These are phyloP conservation scores for Ascidia mentula DNA, from an alignment of 23 tunicate genomes.

Conservation along the genomic window DNA sequence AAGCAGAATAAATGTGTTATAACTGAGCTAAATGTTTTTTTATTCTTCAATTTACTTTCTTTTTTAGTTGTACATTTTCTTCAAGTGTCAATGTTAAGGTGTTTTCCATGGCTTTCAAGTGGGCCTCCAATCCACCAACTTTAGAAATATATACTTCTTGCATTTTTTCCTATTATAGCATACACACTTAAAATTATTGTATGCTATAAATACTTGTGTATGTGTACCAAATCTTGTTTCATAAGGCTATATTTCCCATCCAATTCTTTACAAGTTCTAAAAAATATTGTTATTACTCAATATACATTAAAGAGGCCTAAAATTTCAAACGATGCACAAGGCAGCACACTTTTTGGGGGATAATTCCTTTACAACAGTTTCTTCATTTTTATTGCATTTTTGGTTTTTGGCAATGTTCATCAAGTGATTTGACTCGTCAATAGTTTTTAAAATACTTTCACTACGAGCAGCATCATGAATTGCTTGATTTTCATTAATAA, in stretches of 20 bases:
- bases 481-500: slow-evolving; percentile 65
- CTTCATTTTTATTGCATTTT: not conserved
- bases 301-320: too few relatives aligned
- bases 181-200: too few relatives aligned
- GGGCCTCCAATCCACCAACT: slow-evolving; percentile 56
- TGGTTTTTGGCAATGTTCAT: not conserved
- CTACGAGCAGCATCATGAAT: slow-evolving; percentile 56
- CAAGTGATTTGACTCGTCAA: slow-evolving; percentile 18
- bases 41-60: not conserved
- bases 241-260: too few relatives aligned
- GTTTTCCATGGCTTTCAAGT: slow-evolving; percentile 23
- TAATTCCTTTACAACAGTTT: not conserved
- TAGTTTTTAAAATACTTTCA: slow-evolving; percentile 36
- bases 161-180: slow-evolving; percentile 6
- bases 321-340: too few relatives aligned
- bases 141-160: slow-evolving; percentile 57
- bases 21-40: not conserved
- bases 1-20: too few relatives aligned
- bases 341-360: not conserved
- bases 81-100: slow-evolving; percentile 24
- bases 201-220: too few relatives aligned
- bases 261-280: too few relatives aligned
- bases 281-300: too few relatives aligned
- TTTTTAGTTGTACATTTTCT: slow-evolving; percentile 18
- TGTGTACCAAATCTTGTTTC: too few relatives aligned